Evolutionary conservation across 2,113 vertebrate genomes (phyloP).

Genomic region (Serilophus lunatus): DNA sequence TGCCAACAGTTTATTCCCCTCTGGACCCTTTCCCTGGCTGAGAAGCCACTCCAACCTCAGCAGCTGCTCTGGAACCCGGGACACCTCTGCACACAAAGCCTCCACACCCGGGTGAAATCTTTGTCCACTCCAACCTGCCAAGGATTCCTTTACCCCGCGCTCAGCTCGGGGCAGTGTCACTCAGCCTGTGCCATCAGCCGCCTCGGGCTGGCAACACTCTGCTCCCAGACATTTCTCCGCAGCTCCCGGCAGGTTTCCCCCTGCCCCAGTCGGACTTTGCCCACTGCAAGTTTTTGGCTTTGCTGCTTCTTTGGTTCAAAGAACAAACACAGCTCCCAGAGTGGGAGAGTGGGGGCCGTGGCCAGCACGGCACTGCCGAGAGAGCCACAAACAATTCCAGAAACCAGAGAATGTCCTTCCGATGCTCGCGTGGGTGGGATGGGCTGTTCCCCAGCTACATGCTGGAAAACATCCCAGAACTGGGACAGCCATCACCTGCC

Average conservation of each 20-base stretch:
- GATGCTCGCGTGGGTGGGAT: background rate
- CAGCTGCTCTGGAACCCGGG: background rate
- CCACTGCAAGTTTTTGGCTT: background rate
- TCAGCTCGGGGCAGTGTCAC: background rate
- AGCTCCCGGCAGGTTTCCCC: background rate
- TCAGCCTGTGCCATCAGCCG: background rate
- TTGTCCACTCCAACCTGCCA: background rate
- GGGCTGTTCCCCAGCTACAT: background rate
- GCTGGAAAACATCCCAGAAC: background rate
- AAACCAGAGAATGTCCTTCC: background rate
- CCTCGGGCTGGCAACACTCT: background rate
- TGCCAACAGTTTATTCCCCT: background rate
- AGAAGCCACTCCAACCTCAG: background rate
- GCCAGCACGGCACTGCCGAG: fast-evolving
- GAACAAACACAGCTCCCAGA: background rate
- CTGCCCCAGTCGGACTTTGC: background rate
- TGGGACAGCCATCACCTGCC: fast-evolving
- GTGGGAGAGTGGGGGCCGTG: too few relatives aligned
- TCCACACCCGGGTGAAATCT: fast-evolving
- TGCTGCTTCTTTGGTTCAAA: background rate
- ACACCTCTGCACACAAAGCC: background rate
- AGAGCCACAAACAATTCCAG: fast-evolving
- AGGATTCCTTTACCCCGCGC: background rate
- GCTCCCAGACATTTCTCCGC: background rate
- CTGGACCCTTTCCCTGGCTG: background rate